These are phyloP conservation scores for Sphecodes monilicornis DNA, from an alignment of 2,888 invertebrate genomes.

Conservation along the genomic window DNA sequence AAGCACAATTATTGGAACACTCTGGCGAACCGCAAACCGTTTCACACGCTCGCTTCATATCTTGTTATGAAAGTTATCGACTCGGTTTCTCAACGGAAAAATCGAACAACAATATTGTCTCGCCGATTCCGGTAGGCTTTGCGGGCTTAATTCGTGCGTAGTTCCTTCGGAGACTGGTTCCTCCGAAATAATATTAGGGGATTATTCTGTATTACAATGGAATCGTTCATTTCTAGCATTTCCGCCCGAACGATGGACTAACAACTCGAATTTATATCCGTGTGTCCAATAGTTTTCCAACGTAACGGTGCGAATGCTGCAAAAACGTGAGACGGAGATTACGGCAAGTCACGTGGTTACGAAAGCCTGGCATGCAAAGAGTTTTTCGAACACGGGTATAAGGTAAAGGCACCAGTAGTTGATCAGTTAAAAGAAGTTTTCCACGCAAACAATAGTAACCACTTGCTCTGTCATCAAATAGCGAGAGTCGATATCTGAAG, in stretches of 20 bases:
- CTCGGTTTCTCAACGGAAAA: constrained; percentile 27
- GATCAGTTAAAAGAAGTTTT: too few species aligned
- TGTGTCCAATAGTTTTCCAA: not conserved
- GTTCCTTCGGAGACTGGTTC: not conserved
- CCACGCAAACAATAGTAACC: too few species aligned
- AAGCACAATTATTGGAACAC: constrained; percentile 82
- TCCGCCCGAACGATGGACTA: constrained; percentile 24
- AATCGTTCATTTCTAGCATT: not conserved
- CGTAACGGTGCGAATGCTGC: constrained; percentile 14
- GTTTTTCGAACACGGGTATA: too few species aligned
- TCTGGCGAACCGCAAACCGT: constrained; percentile 76
- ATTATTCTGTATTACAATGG: not conserved
- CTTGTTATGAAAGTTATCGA: constrained; percentile 62
- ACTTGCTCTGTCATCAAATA: too few species aligned
- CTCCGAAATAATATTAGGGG: not conserved
- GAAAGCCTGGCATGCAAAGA: too few species aligned
- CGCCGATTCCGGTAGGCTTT: constrained; percentile 22
- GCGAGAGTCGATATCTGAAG: too few species aligned
- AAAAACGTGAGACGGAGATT: constrained; percentile 66
- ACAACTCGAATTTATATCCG: constrained; percentile 15
- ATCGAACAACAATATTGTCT: constrained; percentile 50
- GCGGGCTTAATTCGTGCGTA: not conserved
- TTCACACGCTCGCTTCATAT: constrained; percentile 76
- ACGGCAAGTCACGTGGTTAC: constrained; percentile 57
- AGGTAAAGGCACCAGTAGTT: too few species aligned